A percentile compares a stretch with the other conserved stretches of the same genome.
Conservation (phyloP, 1,140 invertebrate genomes). For the Euura saliciscinereae region DNA sequence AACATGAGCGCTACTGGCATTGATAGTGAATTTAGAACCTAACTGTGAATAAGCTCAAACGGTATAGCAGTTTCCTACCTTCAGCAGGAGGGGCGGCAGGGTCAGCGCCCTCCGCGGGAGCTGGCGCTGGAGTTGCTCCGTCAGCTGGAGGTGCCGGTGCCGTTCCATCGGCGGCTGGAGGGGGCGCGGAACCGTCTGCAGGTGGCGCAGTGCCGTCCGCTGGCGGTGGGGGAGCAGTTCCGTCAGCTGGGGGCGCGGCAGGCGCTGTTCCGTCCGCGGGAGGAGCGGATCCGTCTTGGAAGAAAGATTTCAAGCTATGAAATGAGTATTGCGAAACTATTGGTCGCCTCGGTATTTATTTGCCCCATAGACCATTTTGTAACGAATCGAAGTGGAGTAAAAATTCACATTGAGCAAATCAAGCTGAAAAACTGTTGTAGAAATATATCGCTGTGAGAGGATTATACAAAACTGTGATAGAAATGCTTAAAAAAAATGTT, state of each 20-base stretch:
- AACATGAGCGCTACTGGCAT: no score
- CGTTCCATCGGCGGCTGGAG: constrained; percentile 42
- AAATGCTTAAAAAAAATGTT: no score
- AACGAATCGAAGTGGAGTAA: no score
- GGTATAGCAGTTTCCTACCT: background rate
- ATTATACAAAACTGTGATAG: no score
- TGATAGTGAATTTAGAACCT: no score
- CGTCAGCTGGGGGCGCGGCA: constrained; percentile 44
- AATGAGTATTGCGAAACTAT: no score
- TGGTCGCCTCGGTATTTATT: no score
- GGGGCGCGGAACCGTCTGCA: constrained; percentile 36
- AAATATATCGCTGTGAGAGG: no score
- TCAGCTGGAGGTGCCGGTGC: constrained; percentile 44
- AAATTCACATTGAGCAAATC: no score
- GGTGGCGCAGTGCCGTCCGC: constrained; percentile 34
- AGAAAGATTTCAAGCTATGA: no score
- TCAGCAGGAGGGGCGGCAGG: constrained; percentile 23
- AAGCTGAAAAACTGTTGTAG: no score
- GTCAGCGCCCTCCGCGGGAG: constrained; percentile 38
- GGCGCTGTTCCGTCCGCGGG: constrained; percentile 50
- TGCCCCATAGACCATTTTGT: no score
- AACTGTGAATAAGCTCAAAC: background rate
- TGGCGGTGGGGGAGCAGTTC: constrained; percentile 31
- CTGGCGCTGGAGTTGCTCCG: constrained; percentile 45
- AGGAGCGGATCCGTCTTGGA: constrained; percentile 37